phyloP scores from a whole-genome alignment of 2,113 vertebrate species.

The cattle (Bos taurus) region DNA sequence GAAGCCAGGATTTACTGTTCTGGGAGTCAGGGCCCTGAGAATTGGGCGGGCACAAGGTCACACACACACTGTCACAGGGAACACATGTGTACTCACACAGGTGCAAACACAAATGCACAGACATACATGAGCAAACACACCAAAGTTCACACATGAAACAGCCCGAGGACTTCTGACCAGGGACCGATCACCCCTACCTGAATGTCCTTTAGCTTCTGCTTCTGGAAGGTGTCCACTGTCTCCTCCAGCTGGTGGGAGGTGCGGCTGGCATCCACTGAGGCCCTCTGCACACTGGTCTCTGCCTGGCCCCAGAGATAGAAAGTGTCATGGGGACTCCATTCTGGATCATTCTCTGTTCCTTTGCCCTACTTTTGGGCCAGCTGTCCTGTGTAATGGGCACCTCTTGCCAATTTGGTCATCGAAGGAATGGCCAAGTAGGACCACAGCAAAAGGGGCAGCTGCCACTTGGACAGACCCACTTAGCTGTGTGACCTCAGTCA shows the following conservation, averaged over 20 bases:
- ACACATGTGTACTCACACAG: neutral
- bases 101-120: neutral
- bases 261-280: conserved; percentile 78
- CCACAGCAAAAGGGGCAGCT: neutral
- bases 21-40: neutral
- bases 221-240: conserved; percentile 82
- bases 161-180: fast-evolving
- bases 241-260: conserved; percentile 83
- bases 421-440: neutral
- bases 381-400: neutral
- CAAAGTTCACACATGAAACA: fast-evolving
- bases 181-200: conserved; percentile 71
- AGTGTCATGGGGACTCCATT: neutral
- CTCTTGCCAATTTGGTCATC: neutral
- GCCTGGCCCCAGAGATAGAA: conserved; percentile 71
- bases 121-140: neutral
- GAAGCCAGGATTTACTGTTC: neutral
- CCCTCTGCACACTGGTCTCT: conserved; percentile 83
- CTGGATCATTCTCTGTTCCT: neutral
- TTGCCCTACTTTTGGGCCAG: fast-evolving
- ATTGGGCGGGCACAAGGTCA: neutral
- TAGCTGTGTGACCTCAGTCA: neutral
- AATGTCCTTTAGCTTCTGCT: conserved; percentile 84
- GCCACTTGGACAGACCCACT: neutral
- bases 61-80: neutral